These are phyloP conservation scores for Drosophila takahashii DNA, from an alignment of 1,140 invertebrate species.

Conservation along the genomic window DNA sequence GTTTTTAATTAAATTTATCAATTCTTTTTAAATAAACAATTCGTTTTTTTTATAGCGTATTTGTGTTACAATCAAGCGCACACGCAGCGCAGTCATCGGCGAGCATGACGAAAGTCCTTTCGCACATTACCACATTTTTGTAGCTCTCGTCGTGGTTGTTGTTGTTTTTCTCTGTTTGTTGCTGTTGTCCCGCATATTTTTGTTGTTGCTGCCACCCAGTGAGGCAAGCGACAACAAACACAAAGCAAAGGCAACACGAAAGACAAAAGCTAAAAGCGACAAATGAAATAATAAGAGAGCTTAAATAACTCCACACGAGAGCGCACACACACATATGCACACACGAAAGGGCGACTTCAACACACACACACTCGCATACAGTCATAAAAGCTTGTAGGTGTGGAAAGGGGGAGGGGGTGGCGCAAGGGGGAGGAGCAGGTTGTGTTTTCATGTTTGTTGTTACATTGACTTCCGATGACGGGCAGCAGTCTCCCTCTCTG, in stretches of 20 bases:
- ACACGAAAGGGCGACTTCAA: constrained; percentile 18
- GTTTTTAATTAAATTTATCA: too few species aligned
- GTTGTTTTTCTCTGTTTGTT: constrained; percentile 25
- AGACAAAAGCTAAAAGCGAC: constrained; percentile 83
- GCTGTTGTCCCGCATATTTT: constrained; percentile 23
- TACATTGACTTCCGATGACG: constrained; percentile 83
- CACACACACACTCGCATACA: constrained; percentile 10
- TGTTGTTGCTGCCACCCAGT: constrained; percentile 67
- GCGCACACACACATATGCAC: constrained; percentile 16
- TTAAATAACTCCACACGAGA: constrained; percentile 82
- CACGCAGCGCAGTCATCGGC: constrained; percentile 52
- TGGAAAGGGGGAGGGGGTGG: not conserved
- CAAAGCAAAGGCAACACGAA: constrained; percentile 68
- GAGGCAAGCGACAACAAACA: constrained; percentile 39
- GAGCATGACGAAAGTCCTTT: constrained; percentile 83
- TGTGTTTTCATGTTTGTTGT: constrained; percentile 82
- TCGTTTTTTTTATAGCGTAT: constrained; percentile 8
- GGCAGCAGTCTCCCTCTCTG: constrained; percentile 46
- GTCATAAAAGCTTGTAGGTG: constrained; percentile 13
- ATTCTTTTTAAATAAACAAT: too few species aligned
- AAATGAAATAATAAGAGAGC: constrained; percentile 84
- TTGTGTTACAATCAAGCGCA: constrained; percentile 37
- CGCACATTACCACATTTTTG: constrained; percentile 79
- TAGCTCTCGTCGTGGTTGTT: constrained; percentile 29
- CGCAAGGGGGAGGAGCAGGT: constrained; percentile 12